Conservation (phyloP, 2,113 vertebrate genomes). For the Campylorhamphus procurvoides region DNA sequence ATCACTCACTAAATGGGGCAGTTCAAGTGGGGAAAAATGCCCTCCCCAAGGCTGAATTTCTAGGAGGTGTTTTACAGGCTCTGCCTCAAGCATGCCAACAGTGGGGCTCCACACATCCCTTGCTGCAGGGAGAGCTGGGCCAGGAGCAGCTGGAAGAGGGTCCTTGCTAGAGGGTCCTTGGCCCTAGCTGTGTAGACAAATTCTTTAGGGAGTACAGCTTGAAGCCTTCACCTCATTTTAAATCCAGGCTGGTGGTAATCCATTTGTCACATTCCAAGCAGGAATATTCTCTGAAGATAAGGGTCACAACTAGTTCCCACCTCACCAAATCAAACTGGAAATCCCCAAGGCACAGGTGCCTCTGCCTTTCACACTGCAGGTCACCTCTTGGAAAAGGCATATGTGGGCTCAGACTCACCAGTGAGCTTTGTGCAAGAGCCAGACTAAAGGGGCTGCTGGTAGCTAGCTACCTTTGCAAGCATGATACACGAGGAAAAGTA, state of each 20-base stretch:
- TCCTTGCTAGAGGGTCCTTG: background rate
- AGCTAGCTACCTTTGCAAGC: background rate
- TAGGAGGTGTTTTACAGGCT: accelerated
- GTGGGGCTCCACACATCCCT: background rate
- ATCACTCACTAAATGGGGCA: background rate
- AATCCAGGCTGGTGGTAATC: background rate
- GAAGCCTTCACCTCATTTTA: background rate
- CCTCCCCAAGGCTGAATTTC: background rate
- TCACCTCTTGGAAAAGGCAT: background rate
- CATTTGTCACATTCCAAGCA: background rate
- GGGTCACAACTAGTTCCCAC: background rate
- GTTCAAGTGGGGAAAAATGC: background rate
- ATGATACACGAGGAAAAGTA: background rate
- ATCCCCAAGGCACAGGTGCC: background rate
- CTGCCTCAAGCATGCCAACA: background rate
- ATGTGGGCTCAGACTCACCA: accelerated
- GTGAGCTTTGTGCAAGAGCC: background rate
- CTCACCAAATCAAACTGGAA: background rate
- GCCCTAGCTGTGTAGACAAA: background rate
- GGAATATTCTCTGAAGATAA: background rate
- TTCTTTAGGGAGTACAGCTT: background rate
- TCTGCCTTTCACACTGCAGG: background rate
- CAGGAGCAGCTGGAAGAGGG: background rate
- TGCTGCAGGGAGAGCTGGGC: background rate
- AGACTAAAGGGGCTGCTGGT: background rate